Evolutionary conservation across 2,113 vertebrate species (phyloP).

Genomic region (Lampris incognitus): DNA sequence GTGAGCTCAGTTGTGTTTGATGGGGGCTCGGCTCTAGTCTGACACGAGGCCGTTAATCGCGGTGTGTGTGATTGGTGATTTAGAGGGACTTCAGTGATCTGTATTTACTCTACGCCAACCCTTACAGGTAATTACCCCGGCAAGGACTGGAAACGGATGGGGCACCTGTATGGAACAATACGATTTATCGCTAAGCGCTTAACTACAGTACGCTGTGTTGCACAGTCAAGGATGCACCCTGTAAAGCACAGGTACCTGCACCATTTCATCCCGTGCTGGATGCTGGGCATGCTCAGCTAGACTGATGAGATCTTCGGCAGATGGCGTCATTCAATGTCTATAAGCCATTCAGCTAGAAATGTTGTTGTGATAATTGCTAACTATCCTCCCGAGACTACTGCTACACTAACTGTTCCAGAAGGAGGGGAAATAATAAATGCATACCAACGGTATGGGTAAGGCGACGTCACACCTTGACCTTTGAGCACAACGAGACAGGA

Average conservation of each 20-base stretch:
- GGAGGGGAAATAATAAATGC: too few relatives aligned
- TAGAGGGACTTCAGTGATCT: constrained; percentile 16
- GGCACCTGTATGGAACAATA: constrained; percentile 20
- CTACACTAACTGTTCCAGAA: too few relatives aligned
- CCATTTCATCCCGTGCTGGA: constrained; percentile 22
- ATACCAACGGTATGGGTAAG: constrained; percentile 65
- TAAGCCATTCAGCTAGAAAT: neutral
- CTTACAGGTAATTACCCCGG: constrained; percentile 27
- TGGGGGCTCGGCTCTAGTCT: constrained; percentile 5
- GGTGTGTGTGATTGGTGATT: constrained; percentile 26
- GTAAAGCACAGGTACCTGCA: constrained; percentile 19
- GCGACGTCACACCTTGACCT: constrained; percentile 82
- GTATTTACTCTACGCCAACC: neutral
- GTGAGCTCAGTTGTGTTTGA: constrained; percentile 41
- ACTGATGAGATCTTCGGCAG: constrained; percentile 14
- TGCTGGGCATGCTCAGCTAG: neutral
- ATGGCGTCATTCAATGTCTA: constrained; percentile 4
- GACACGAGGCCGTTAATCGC: neutral
- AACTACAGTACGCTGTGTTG: neutral
- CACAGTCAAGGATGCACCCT: constrained; percentile 10
- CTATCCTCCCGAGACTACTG: too few relatives aligned
- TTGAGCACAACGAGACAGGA: constrained; percentile 62
- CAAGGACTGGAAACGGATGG: constrained; percentile 21
- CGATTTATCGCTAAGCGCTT: neutral
- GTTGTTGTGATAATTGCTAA: neutral